A percentile compares a stretch with the other conserved stretches of the same genome.
Evolutionary conservation across 2,113 vertebrate genomes (phyloP).

Genomic region (Entelurus aequoreus): DNA sequence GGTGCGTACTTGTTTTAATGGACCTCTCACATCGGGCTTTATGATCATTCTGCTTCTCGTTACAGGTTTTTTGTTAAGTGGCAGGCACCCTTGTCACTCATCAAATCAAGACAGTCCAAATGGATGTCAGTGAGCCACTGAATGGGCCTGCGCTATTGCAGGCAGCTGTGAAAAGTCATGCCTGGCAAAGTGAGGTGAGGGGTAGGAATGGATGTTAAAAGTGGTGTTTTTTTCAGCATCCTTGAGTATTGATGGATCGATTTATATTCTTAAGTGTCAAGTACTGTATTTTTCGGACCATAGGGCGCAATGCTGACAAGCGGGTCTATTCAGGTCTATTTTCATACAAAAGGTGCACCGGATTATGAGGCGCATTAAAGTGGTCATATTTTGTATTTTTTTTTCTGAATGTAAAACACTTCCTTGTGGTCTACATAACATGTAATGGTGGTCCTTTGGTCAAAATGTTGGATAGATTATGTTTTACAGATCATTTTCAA

Average conservation of each 20-base stretch:
- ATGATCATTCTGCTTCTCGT: not conserved
- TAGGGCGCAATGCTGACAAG: not conserved
- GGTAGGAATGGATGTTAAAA: constrained; percentile 26
- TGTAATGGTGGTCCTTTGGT: too few species aligned
- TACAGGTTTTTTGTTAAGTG: constrained; percentile 21
- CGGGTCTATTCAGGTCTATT: too few species aligned
- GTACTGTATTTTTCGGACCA: too few species aligned
- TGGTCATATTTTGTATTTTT: too few species aligned
- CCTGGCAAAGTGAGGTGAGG: constrained; percentile 12
- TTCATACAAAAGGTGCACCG: too few species aligned
- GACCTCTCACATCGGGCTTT: not conserved
- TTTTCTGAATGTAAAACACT: too few species aligned
- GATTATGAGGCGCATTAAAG: too few species aligned
- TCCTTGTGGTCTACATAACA: too few species aligned
- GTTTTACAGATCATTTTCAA: too few species aligned
- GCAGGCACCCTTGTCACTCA: constrained; percentile 7
- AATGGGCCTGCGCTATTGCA: constrained; percentile 13
- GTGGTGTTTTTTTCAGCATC: constrained; percentile 11
- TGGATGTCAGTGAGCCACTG: constrained; percentile 11
- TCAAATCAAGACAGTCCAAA: constrained; percentile 14
- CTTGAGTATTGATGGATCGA: not conserved
- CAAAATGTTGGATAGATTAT: too few species aligned
- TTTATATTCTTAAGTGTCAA: too few species aligned
- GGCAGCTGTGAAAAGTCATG: constrained; percentile 24
- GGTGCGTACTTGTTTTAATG: not conserved